Base-by-base conservation (phyloP, 2,888 invertebrate species). In the Phalera bucephala region DNA sequence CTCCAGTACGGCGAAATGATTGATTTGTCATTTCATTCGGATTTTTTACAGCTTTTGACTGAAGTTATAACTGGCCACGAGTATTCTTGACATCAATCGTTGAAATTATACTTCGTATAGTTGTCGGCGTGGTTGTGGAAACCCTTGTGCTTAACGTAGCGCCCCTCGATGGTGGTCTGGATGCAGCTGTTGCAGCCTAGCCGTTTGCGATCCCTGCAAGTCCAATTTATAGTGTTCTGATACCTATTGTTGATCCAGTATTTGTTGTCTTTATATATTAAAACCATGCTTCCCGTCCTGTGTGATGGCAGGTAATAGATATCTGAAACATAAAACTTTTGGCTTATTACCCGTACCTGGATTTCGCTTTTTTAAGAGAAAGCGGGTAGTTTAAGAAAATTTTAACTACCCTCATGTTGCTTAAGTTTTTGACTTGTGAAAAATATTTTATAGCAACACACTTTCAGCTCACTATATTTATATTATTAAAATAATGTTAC, bases 231-330 rank as follows among this genome's bases (percentile, higher is more conserved):
- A 0, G 89, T 89, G 51, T 88, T 88, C 60, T 87, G 88, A 36
- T 89, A 89, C 6, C 88, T 71, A 34, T 89, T 89, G 60, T 89
- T 89, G 52, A 89, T 86, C 89, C 89, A 89, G 42, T 82, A 89
- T 52, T 89, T 89, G 66, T 89, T 89, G 52, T 89, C 88, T 40
- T 87, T 83, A 64, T 77, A 89, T 55, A 89, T 89, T 33, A 89
- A 64, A 21, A 89, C 88, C 87, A 88, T 89, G 48, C 88, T 89
- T 22, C 89, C 89, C 0, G 82, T 79, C n/a, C 89, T 83, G 45
- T 87, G 86, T 0, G 89, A 89, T 0, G 89, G 89, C 1, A 89
- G 72, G 52, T 88, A 89, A 60, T 83, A 89, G 44, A 88, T 87
- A 29, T 69, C 89, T 89, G 85, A 56, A 85, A 72, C 50, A 12